Evolutionary conservation across 2,113 vertebrate species (phyloP).

Genomic region (Corythoichthys haematopterus): DNA sequence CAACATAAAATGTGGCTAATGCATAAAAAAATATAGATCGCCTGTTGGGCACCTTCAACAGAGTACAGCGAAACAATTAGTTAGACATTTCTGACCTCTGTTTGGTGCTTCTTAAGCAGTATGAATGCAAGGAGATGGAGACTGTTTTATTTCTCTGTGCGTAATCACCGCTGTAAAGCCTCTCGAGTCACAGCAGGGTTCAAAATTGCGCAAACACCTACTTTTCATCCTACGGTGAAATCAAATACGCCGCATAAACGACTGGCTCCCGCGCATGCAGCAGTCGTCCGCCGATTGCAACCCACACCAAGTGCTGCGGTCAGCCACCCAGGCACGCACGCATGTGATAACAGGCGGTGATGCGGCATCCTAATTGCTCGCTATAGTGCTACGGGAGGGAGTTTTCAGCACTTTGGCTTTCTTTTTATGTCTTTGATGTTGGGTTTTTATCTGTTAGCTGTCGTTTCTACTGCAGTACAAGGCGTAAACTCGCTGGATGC

Average conservation of each 20-base stretch:
- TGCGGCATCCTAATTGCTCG: conserved; percentile 66
- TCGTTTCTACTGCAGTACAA: conserved; percentile 65
- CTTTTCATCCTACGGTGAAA: conserved; percentile 70
- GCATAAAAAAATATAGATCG: conserved; percentile 64
- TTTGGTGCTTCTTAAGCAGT: conserved; percentile 62
- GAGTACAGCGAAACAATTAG: conserved; percentile 67
- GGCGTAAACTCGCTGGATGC: conserved; percentile 51
- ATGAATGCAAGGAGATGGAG: conserved; percentile 54
- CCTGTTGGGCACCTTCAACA: conserved; percentile 63
- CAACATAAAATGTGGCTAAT: conserved; percentile 65
- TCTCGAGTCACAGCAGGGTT: conserved; percentile 56
- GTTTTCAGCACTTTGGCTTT: conserved; percentile 67
- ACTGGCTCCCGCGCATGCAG: conserved; percentile 42
- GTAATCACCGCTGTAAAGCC: conserved; percentile 58
- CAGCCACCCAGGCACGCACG: conserved; percentile 49
- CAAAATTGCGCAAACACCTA: conserved; percentile 63
- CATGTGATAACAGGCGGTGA: conserved; percentile 53
- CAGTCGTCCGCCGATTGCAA: conserved; percentile 56
- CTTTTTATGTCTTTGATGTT: conserved; percentile 72
- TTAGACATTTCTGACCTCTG: conserved; percentile 68
- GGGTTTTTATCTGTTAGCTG: conserved; percentile 69
- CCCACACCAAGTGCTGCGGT: conserved; percentile 58
- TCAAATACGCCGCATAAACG: conserved; percentile 54
- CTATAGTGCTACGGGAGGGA: conserved; percentile 62
- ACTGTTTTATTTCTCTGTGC: conserved; percentile 51